Base-by-base conservation (phyloP, 2,113 vertebrate genomes). In the Apaloderma vittatum region DNA sequence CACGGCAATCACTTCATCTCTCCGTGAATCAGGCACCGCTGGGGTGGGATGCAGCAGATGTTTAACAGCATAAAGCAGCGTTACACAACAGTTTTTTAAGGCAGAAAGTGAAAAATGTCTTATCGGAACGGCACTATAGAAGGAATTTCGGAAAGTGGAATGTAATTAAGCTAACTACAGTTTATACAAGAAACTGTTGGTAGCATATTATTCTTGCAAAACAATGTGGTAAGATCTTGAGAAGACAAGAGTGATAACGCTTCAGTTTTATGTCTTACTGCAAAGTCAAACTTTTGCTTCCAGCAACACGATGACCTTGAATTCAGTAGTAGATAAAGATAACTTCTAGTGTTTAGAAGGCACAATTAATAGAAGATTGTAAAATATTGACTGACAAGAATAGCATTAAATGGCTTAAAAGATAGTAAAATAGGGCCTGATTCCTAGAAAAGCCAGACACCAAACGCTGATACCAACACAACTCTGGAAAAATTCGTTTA, bases 71-170 rank as follows among this genome's bases (percentile, higher is more conserved):
- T 80, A 93, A 95, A 95, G 58, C 49, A 66, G 78, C 43, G 85
- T 48, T 92, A 65, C 61, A 75, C 75, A 88, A 81, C 65, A 86
- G 32, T 71, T 97, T 71, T 97, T 93, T 74, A 86, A 92, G 96
- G 49, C 27, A 81, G 75, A 73, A 93, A 92, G 83, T 95, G 76
- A 93, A 82, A 94, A 93, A 96, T 76, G 9, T 37, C 82, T 86
- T 68, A 73, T 75, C 45, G 81, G 86, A 92, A 65, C 78, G 57
- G 68, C 73, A 84, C 61, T 63, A 65, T 30, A 65, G 75, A 90
- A 94, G 40, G 82, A 96, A 93, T 92, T 97, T 90, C 84, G 82
- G 73, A 80, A 95, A 29, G 76, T 45, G 87, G 82, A 94, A 86
- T 79, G 72, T 65, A 95, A 96, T 93, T 94, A 93, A 93, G 36